Percentiles rank a stretch among this genome's conserved stretches.
These are phyloP conservation scores for Herpailurus yagouaroundi DNA, from an alignment of 2,113 vertebrate genomes.

Conservation along the genomic window DNA sequence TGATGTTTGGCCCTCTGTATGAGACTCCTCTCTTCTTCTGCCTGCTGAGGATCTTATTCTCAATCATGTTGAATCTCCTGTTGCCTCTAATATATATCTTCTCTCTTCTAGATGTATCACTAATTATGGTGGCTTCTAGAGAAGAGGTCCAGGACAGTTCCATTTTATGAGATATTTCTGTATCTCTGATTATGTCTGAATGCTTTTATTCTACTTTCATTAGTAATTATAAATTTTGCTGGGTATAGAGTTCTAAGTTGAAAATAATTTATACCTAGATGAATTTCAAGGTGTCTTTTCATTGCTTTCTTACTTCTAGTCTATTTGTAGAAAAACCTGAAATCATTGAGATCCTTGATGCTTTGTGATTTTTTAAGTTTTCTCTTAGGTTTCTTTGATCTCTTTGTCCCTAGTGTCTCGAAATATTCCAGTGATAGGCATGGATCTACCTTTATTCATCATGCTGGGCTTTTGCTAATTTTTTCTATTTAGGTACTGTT, in stretches of 20 bases:
- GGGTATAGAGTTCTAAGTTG: neutral
- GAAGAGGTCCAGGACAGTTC: neutral
- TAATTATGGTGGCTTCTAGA: slow-evolving; percentile 6
- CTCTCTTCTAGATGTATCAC: neutral
- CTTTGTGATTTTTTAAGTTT: neutral
- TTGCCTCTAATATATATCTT: neutral
- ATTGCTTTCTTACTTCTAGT: neutral
- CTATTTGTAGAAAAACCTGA: neutral
- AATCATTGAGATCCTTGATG: neutral
- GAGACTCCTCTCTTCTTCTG: neutral
- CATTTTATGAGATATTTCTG: neutral
- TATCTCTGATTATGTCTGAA: neutral
- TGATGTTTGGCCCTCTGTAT: neutral
- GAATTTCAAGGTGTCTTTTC: neutral
- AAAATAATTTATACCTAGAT: slow-evolving; percentile 7
- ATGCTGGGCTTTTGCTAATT: neutral
- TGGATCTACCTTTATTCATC: neutral
- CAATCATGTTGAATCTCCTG: neutral
- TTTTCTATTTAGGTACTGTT: neutral
- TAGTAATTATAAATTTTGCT: neutral
- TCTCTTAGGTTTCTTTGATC: neutral
- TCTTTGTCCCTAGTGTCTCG: neutral
- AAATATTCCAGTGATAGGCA: neutral
- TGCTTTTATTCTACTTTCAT: neutral
- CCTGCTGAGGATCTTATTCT: neutral